phyloP scores from a whole-genome alignment of 2,797 vertebrate genomes.

The Halcyon smyrnensis region DNA sequence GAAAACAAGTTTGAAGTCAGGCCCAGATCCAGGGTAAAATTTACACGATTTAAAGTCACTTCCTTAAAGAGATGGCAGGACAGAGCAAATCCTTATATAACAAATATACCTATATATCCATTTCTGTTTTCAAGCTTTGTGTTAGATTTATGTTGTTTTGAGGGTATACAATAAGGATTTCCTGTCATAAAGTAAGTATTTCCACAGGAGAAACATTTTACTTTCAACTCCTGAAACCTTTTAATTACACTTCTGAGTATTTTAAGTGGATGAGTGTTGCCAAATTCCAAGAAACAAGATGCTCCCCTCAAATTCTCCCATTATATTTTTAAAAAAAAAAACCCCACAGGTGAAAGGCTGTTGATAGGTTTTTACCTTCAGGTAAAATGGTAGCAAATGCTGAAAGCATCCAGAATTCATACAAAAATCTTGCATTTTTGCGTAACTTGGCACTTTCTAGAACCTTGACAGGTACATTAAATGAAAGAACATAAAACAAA shows the following conservation, averaged over 20 bases:
- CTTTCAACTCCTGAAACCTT: neutral
- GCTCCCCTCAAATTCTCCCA: neutral
- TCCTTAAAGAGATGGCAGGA: neutral
- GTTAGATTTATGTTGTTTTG: neutral
- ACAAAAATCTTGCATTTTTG: neutral
- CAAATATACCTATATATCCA: neutral
- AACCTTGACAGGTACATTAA: neutral
- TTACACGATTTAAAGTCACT: neutral
- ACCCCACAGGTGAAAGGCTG: neutral
- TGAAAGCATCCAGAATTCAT: neutral
- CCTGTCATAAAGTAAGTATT: neutral
- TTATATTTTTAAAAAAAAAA: neutral
- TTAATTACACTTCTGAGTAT: neutral
- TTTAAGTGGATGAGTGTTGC: neutral
- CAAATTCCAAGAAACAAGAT: neutral
- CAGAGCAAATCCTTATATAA: neutral
- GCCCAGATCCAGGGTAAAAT: neutral
- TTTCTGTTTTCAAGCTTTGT: neutral
- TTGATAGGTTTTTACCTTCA: neutral
- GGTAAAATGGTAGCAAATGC: neutral
- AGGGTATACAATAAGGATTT: neutral
- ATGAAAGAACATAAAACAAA: fast-evolving
- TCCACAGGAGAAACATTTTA: neutral
- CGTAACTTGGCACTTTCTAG: neutral
- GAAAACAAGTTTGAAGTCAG: neutral